Base-by-base conservation (phyloP, 2,113 vertebrate species). In the Chaetura pelagica region DNA sequence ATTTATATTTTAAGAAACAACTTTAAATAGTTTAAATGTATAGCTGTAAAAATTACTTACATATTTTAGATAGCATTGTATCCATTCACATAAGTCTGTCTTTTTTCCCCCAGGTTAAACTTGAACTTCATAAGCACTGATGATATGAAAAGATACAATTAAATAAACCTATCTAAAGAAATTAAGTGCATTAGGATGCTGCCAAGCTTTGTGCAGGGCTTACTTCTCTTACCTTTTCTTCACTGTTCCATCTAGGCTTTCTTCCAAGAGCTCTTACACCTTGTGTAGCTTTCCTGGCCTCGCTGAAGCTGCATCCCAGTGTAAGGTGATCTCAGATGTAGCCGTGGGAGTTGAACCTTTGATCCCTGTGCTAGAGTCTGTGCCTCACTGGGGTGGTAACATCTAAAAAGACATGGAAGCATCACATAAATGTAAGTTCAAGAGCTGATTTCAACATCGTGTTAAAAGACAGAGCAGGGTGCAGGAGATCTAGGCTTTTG, bases 91-190 rank as follows among this genome's bases (percentile, higher is more conserved):
- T 12, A 18, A 73, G 48, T 78, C 52, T 86, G 34, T 51, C 30
- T 26, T 35, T 49, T 35, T 29, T 2, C 5, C 61, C 14, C 11
- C 0, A 0, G 77, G 54, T 75, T 87, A 82, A 93, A 82, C 54
- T 49, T 87, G 69, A 94, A 87, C 49, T 82, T 82, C 4, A 4
- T 72, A 29, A 82, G 63, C 54, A 58, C 57, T 38, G 66, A 79
- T 89, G 61, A 49, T 84, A 15, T 26, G 21, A 75, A 89, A 89
- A 94, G 80, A 72, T 91, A 62, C n/a, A 89, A 91, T 96, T 91
- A 92, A 93, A 75, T 87, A 89, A 81, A 75, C 0, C 2, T 74
- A n/a, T 17, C 84, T 79, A 6, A 91, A 84, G 62, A 78, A 84
- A 89, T 72, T 20, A 84, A 34, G 38, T 9, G n/a, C 15, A 10